phyloP scores from a whole-genome alignment of 2,888 invertebrate species.

The Myopa testacea region DNA sequence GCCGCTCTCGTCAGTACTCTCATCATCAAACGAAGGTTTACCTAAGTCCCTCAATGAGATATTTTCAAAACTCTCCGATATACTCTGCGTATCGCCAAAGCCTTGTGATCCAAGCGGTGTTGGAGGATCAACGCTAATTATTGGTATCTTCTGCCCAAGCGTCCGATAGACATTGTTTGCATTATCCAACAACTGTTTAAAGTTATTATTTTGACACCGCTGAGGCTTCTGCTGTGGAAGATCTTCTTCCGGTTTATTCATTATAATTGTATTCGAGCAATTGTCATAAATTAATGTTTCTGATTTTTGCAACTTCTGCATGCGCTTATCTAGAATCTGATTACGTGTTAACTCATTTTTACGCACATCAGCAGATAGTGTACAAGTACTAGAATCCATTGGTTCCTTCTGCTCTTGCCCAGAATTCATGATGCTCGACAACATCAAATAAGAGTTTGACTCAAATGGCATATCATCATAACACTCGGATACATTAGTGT shows the following conservation, averaged over 20 bases:
- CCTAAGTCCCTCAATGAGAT: slow-evolving; percentile 1
- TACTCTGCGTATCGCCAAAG: slow-evolving; percentile 39
- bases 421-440: slow-evolving; percentile 44
- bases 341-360: slow-evolving; percentile 4
- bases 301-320: slow-evolving; percentile 58
- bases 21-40: slow-evolving; percentile 21
- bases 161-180: slow-evolving; percentile 12
- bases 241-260: slow-evolving; percentile 43
- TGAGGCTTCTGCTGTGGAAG: slow-evolving; percentile 29
- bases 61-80: slow-evolving; percentile 27
- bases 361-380: not conserved
- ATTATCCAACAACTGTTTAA: slow-evolving; percentile 19
- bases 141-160: slow-evolving; percentile 51
- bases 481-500: slow-evolving; percentile 31
- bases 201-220: not conserved
- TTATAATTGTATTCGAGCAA: slow-evolving; percentile 50
- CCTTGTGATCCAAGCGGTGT: slow-evolving; percentile 53
- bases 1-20: slow-evolving; percentile 49
- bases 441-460: slow-evolving; percentile 42
- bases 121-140: slow-evolving; percentile 62
- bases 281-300: slow-evolving; percentile 64
- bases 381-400: slow-evolving; percentile 21
- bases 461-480: slow-evolving; percentile 24
- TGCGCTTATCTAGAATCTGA: slow-evolving; percentile 41
- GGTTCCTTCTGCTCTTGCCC: slow-evolving; percentile 3